phyloP scores from a whole-genome alignment of 2,113 vertebrate genomes.

The Alethe castanea region DNA sequence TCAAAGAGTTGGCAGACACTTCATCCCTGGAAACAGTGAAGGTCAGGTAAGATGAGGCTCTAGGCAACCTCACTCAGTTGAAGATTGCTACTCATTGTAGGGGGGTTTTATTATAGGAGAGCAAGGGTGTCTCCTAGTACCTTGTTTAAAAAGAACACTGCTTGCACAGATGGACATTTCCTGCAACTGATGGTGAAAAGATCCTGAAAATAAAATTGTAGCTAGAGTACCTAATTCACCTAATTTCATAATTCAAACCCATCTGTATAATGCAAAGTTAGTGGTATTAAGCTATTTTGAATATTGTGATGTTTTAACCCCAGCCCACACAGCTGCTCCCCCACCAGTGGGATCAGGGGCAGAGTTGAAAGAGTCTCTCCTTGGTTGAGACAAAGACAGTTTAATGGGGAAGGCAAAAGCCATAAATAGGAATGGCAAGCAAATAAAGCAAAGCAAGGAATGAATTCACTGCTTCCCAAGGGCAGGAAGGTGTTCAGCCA shows the following conservation, averaged over 20 bases:
- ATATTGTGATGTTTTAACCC: background rate
- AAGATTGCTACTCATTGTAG: background rate
- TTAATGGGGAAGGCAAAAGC: background rate
- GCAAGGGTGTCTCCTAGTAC: background rate
- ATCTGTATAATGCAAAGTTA: background rate
- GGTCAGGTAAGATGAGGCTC: background rate
- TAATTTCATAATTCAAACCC: background rate
- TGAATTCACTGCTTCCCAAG: background rate
- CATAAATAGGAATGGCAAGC: background rate
- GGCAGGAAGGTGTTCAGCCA: background rate
- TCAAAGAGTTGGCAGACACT: background rate
- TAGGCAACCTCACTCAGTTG: background rate
- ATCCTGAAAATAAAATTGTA: background rate
- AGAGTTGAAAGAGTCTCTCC: background rate
- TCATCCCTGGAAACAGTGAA: background rate
- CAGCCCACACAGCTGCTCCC: background rate
- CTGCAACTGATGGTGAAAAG: background rate
- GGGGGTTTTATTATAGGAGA: background rate
- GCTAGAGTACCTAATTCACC: background rate
- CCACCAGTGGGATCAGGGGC: fast-evolving
- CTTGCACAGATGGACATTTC: background rate
- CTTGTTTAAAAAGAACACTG: background rate
- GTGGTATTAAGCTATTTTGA: background rate
- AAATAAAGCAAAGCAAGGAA: background rate
- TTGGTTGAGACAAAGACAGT: background rate